These are phyloP conservation scores for Andrena bicolor DNA, from an alignment of 2,888 invertebrate genomes.

Conservation along the genomic window DNA sequence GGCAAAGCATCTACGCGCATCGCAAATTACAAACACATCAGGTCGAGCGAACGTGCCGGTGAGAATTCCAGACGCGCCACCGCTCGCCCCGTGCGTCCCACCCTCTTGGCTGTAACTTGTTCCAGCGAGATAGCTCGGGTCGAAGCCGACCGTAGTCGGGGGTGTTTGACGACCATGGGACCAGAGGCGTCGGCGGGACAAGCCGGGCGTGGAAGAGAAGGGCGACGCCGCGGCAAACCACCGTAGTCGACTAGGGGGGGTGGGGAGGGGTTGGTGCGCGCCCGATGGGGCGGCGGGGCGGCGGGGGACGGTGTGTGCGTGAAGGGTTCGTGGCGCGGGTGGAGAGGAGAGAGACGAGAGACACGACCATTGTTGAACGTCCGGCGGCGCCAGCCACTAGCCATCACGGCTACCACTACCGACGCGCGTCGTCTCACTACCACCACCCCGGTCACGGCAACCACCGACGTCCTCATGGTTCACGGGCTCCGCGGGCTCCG, in stretches of 20 bases:
- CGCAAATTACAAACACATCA: constrained; percentile 3
- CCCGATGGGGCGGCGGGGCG: neutral
- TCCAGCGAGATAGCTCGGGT: constrained; percentile 55
- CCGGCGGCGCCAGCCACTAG: constrained; percentile 83
- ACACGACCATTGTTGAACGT: constrained; percentile 81
- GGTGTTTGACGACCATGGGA: constrained; percentile 79
- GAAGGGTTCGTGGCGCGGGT: constrained; percentile 49
- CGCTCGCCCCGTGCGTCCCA: neutral
- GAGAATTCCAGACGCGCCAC: constrained; percentile 22
- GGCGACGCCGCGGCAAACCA: constrained; percentile 46
- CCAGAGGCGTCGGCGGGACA: constrained; percentile 76
- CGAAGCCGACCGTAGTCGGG: constrained; percentile 76
- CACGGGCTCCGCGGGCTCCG: constrained; percentile 1
- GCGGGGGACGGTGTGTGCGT: constrained; percentile 38
- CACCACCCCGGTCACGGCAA: constrained; percentile 56
- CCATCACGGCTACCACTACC: constrained; percentile 74
- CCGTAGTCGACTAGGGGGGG: constrained; percentile 25
- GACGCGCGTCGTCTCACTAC: constrained; percentile 53
- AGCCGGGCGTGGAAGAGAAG: constrained; percentile 74
- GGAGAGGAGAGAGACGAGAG: constrained; percentile 54
- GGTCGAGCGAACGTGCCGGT: constrained; percentile 8
- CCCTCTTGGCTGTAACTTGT: constrained; percentile 17
- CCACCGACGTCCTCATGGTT: constrained; percentile 66
- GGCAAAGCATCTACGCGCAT: neutral
- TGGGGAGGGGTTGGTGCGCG: constrained; percentile 1